Evolutionary conservation across 1,140 invertebrate species (phyloP), one percentile per base, ranked within the genome.

Genomic region (Lasaia peninsularis): DNA sequence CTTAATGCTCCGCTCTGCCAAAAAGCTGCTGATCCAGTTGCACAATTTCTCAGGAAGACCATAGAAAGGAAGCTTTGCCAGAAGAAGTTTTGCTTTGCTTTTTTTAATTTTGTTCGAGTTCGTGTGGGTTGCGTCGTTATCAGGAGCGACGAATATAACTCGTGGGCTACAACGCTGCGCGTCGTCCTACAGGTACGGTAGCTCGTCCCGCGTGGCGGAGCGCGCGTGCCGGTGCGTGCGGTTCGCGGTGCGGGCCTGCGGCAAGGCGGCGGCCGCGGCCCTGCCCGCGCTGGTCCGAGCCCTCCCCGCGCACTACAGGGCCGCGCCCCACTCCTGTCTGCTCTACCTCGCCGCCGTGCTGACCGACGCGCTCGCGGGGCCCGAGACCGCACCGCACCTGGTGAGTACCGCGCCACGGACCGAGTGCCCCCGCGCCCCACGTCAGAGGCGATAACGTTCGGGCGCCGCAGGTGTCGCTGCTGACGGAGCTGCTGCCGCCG

Each of bases 261-360:
- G 96, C 4, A 93, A 93, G 74, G 93, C 96, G 74, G 95, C 94
- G 0, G 91, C 92, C 14, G 91, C 92, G 63, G 90, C 99, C 48
- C 90, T 99, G 44, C 93, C 95, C 59, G 92, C 94, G 37, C 85
- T 99, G 54, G 66, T 61, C 9, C 40, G 4, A 1, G 58, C 97
- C 92, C 96, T 99, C 77, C 94, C 98, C 0, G 81, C 90, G 37
- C 89, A 98, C n/a, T 99, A 99, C 86, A 86, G 91, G 14, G 65
- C 89, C 14, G 93, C 96, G 10, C 93, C 95, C 65, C 98, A 99
- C 87, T 98, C 97, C 52, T 99, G 98, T 88, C 96, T 98, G 78
- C 92, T 99, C 2, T 99, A 99, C 80, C 91, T 99, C 51, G 96
- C 96, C 6, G 97, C 96, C 89, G 98, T 98, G 88, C 98, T 98